These are phyloP conservation scores for Mya arenaria DNA, from an alignment of 1,140 invertebrate genomes.

Conservation along the genomic window DNA sequence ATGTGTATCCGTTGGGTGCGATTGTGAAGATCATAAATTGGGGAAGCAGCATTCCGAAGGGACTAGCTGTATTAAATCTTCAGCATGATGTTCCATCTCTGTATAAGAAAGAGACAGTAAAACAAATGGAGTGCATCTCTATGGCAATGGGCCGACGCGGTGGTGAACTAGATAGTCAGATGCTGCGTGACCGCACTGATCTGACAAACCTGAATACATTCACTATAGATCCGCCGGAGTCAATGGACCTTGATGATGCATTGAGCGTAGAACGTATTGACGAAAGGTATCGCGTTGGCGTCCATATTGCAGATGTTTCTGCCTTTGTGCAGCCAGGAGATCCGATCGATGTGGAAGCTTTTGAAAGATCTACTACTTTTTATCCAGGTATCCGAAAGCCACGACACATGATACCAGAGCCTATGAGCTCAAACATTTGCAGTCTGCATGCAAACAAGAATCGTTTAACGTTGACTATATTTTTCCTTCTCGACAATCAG, in stretches of 20 bases:
- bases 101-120: conserved; percentile 25
- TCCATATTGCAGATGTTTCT: conserved; percentile 79
- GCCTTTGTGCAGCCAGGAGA: conserved; percentile 68
- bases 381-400: conserved; percentile 71
- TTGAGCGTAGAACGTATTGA: conserved; percentile 85
- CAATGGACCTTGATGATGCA: conserved; percentile 99
- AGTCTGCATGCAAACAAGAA: conserved; percentile 77
- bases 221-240: conserved; percentile 98
- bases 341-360: conserved; percentile 75
- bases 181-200: conserved; percentile 84
- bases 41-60: conserved; percentile 1
- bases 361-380: conserved; percentile 71
- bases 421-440: conserved; percentile 77
- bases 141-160: no score
- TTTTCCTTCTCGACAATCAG: conserved; percentile 61
- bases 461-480: conserved; percentile 69
- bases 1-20: conserved; percentile 47
- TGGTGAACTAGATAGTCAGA: background rate
- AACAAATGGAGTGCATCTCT: background rate
- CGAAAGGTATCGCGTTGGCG: conserved; percentile 63
- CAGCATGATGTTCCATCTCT: conserved; percentile 44
- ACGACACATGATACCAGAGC: conserved; percentile 80
- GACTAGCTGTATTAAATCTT: conserved; percentile 31
- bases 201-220: conserved; percentile 84
- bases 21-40: conserved; percentile 31